Conservation (phyloP, 1,140 invertebrate species). For the Coenobita brevimanus region DNA sequence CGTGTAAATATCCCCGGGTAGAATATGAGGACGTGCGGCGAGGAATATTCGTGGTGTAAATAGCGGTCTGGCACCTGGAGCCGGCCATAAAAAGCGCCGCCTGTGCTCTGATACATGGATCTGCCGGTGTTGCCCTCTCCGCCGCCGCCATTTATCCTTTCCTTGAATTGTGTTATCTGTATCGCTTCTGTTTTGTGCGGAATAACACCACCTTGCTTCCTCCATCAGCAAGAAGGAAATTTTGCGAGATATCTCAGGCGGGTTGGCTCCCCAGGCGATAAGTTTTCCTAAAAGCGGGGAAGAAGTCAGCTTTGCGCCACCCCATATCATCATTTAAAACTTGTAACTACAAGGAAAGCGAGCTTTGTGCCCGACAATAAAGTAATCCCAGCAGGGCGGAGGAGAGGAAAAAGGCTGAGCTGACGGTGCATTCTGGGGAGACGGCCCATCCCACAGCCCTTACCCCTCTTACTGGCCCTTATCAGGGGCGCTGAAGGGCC, state of each 20-base stretch:
- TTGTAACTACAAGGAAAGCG: slow-evolving; percentile 31
- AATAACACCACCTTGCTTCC: background rate
- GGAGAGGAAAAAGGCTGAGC: background rate
- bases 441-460: background rate
- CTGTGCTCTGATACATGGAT: slow-evolving; percentile 63
- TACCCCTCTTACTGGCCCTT: background rate
- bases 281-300: background rate
- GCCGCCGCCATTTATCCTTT: slow-evolving; percentile 7
- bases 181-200: background rate
- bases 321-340: slow-evolving; percentile 53
- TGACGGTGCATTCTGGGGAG: background rate
- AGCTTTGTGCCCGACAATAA: slow-evolving; percentile 20
- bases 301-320: background rate
- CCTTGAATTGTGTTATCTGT: slow-evolving; percentile 42
- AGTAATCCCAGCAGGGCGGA: slow-evolving; percentile 18
- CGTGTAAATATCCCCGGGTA: background rate
- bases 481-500: background rate
- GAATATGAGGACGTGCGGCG: background rate
- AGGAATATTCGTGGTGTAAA: background rate
- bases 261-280: background rate
- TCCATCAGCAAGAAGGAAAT: no score
- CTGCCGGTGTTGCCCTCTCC: slow-evolving; percentile 26
- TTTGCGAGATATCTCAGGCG: background rate
- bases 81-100: slow-evolving; percentile 55
- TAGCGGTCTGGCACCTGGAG: slow-evolving; percentile 3